phyloP scores from a whole-genome alignment of 53 echinoderm and acorn worm genomes.

The Arbacia lixula region DNA sequence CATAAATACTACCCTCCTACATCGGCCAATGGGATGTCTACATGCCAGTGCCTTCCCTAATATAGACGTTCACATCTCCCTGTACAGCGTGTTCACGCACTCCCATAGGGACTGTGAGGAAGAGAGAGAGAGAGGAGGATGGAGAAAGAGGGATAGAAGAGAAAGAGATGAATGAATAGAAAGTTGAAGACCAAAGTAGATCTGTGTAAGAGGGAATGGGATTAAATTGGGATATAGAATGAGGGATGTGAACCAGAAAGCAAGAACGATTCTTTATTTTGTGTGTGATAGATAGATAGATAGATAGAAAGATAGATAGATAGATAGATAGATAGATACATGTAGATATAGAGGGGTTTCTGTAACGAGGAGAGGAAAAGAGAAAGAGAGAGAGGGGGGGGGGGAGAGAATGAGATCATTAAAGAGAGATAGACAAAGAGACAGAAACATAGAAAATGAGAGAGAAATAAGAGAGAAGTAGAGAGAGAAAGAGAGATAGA shows the following conservation, averaged over 20 bases:
- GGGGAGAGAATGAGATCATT: not conserved
- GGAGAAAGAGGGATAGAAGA: not conserved
- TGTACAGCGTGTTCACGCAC: slow-evolving; percentile 2
- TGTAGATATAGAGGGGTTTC: not conserved
- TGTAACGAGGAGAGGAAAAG: not conserved
- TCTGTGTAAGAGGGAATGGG: no score
- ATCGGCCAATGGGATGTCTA: slow-evolving; percentile 33
- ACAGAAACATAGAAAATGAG: no score
- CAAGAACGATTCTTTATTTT: no score
- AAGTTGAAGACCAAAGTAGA: no score
- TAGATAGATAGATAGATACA: not conserved
- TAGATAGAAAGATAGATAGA: not conserved
- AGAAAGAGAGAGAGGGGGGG: not conserved
- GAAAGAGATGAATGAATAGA: no score
- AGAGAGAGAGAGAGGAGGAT: not conserved
- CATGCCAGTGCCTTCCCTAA: slow-evolving; percentile 32
- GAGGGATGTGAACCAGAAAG: no score
- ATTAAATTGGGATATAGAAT: no score
- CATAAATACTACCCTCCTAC: not conserved
- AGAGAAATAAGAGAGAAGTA: not conserved
- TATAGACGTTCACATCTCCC: slow-evolving; percentile 36
- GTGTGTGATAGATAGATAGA: no score
- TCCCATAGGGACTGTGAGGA: slow-evolving; percentile 15
- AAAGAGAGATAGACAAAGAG: not conserved
- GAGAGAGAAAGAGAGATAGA: no score